A percentile compares a stretch with the other conserved stretches of the same genome.
These are phyloP conservation scores for Ophion obscuratus DNA, from an alignment of 2,888 invertebrate genomes.

Conservation along the genomic window DNA sequence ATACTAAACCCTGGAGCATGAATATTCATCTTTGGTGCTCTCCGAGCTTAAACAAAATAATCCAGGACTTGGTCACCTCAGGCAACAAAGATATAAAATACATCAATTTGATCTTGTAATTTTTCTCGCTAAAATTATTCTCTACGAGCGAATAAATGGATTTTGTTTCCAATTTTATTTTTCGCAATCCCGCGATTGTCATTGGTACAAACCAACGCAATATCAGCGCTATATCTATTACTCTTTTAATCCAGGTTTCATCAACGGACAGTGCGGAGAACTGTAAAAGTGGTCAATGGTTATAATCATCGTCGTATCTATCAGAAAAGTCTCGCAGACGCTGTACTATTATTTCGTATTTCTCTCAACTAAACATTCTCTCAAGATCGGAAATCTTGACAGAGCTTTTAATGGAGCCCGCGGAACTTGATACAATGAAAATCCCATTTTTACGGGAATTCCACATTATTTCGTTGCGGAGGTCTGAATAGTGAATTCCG, in stretches of 20 bases:
- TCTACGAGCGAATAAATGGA: background rate
- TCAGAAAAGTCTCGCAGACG: too few relatives aligned
- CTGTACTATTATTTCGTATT: background rate
- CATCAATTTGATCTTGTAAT: background rate
- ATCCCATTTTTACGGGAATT: constrained; percentile 34
- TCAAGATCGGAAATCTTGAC: background rate
- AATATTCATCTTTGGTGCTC: constrained; percentile 18
- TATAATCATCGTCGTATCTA: too few relatives aligned
- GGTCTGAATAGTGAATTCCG: constrained; percentile 53
- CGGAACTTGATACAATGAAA: constrained; percentile 4
- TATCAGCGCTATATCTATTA: too few relatives aligned
- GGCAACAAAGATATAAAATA: background rate
- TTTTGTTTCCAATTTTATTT: background rate
- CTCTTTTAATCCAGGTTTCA: too few relatives aligned
- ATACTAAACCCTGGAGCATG: constrained; percentile 2
- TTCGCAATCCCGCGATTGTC: too few relatives aligned
- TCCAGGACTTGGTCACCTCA: background rate
- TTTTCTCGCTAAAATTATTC: background rate
- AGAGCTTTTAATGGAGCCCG: constrained; percentile 32
- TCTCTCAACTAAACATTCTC: background rate
- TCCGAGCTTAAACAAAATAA: background rate
- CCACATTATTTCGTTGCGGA: constrained; percentile 46
- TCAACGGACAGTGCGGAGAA: too few relatives aligned
- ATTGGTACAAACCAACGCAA: too few relatives aligned
- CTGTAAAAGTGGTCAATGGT: too few relatives aligned